phyloP scores from a whole-genome alignment of 2,113 vertebrate species.

The Chlamydotis undulata region DNA sequence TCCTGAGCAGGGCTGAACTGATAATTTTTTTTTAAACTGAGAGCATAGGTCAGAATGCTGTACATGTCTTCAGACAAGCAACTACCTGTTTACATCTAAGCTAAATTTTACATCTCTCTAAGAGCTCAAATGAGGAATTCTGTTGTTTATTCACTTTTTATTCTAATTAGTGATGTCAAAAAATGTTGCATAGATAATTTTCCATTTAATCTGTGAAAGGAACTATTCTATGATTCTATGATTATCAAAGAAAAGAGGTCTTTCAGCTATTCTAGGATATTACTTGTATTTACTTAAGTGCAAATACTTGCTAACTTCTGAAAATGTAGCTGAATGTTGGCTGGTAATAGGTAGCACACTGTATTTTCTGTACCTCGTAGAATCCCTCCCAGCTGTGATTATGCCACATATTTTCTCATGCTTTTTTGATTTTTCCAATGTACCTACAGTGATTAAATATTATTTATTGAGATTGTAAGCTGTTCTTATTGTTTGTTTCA shows the following conservation, averaged over 20 bases:
- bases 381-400: not conserved
- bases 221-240: too few relatives aligned
- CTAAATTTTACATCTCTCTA: not conserved
- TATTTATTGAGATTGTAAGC: not conserved
- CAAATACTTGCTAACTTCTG: not conserved
- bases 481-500: not conserved
- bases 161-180: not conserved
- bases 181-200: not conserved
- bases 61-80: rapidly evolving
- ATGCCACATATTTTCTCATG: not conserved
- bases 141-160: not conserved
- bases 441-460: not conserved
- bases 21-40: not conserved
- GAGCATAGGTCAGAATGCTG: rapidly evolving
- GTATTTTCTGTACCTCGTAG: not conserved
- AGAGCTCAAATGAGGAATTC: not conserved
- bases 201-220: not conserved
- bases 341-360: not conserved
- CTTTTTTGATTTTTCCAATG: not conserved
- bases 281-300: not conserved
- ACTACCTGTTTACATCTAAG: not conserved
- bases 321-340: not conserved
- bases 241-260: not conserved
- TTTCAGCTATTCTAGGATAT: not conserved
- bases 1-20: too few relatives aligned